Base-by-base conservation (phyloP, 2,113 vertebrate species). In the Ctenomys sociabilis region DNA sequence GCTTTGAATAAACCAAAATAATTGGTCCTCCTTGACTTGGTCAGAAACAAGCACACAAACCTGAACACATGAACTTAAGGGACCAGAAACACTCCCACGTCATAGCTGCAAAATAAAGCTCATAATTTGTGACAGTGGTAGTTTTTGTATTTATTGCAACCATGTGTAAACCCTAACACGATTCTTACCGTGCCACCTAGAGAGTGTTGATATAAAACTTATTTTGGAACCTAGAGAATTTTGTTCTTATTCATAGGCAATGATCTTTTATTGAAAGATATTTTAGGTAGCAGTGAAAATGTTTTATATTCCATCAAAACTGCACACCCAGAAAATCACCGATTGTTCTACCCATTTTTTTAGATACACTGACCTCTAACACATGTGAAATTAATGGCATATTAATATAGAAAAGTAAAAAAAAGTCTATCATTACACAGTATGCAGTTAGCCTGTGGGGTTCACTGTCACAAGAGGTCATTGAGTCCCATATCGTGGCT, bases 361-460 rank as follows among this genome's bases (percentile, higher is more conserved):
- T 90, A 7, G 87, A 3, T 78, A 83, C 68, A 54, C 57, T 83
- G 16, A 52, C 24, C 8, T 77, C 0, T 32, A 54, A 70, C 66
- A 6, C 7, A 54, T 75, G 24, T 94, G 66, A 75, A 97, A 84
- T 93, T 88, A 90, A 72, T 77, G 70, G 19, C 40, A 81, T 70
- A 70, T 95, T 95, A 92, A 91, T 93, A 81, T 13, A 85, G 37
- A 86, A 45, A 77, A 43, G 75, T 86, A 92, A 94, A 93, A 75
- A 37, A 63, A 40, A 89, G n/a, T 57, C 1, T 85, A 91, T 94
- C 43, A 93, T 92, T 82, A 45, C 59, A 96, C 21, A 2, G n/a
- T 91, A 49, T 75, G 64, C 16, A 59, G 28, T 90, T 88, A 78
- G 83, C 66, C 92, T 94, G 61, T 88, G 66, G 86, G 43, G 32